phyloP scores from a whole-genome alignment of 2,888 invertebrate species.

The Geophilus truncorum region DNA sequence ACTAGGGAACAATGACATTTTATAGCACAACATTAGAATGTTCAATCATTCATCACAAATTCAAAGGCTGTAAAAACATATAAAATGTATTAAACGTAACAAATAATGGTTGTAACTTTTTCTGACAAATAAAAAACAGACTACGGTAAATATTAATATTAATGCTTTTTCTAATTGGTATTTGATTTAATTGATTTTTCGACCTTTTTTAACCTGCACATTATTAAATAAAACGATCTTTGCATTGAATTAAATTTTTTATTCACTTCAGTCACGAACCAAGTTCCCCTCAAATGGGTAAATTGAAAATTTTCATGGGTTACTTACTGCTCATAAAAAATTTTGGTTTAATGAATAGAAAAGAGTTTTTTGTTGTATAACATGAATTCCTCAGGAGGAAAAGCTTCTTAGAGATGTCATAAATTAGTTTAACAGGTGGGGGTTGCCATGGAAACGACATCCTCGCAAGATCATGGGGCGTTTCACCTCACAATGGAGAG shows the following conservation, averaged over 20 bases:
- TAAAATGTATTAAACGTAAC: too few relatives aligned
- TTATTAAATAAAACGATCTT: not conserved
- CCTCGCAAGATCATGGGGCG: constrained; percentile 7
- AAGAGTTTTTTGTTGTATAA: constrained; percentile 4
- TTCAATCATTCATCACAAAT: not conserved
- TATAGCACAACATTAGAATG: not conserved
- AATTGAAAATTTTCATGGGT: constrained; percentile 1
- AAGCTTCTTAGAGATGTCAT: constrained; percentile 16
- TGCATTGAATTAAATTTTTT: not conserved
- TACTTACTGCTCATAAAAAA: not conserved
- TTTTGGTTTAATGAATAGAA: constrained; percentile 1
- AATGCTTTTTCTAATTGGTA: not conserved
- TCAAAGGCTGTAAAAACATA: too few relatives aligned
- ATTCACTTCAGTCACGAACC: not conserved
- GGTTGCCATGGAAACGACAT: constrained; percentile 12
- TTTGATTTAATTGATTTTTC: too few relatives aligned
- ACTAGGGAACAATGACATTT: not conserved
- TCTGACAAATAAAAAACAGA: too few relatives aligned
- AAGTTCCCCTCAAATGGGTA: not conserved
- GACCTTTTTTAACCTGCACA: too few relatives aligned
- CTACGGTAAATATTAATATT: too few relatives aligned
- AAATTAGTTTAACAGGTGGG: constrained; percentile 20
- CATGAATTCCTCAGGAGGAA: constrained; percentile 5
- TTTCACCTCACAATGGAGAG: constrained; percentile 16
- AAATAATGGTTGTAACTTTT: too few relatives aligned